Conservation (phyloP, 1,140 invertebrate species). For the Monochamus saltuarius region DNA sequence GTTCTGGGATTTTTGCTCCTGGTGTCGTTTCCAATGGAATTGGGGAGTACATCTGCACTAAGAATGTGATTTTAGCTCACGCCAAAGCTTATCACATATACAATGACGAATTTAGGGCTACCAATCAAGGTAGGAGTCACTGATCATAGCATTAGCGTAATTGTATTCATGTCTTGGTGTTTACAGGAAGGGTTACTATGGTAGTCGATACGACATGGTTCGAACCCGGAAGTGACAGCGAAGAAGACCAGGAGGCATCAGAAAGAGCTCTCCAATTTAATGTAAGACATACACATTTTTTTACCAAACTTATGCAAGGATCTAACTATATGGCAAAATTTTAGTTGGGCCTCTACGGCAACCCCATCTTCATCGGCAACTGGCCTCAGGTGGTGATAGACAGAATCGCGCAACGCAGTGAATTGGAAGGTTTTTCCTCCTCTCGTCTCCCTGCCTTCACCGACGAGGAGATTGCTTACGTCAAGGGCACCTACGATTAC, state of each 20-base stretch:
- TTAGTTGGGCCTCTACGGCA: constrained; percentile 45
- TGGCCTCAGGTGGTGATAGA: constrained; percentile 56
- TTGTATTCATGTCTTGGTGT: no score
- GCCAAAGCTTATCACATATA: constrained; percentile 34
- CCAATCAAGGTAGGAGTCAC: no score
- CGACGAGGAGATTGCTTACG: constrained; percentile 47
- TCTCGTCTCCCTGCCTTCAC: constrained; percentile 56
- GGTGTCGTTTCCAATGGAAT: constrained; percentile 34
- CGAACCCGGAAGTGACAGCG: no score
- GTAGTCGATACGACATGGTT: no score
- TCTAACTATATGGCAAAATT: constrained; percentile 13
- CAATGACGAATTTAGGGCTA: constrained; percentile 37
- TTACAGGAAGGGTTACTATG: no score
- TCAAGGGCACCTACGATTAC: constrained; percentile 41
- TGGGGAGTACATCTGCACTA: constrained; percentile 35
- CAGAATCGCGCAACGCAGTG: constrained; percentile 50
- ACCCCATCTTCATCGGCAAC: constrained; percentile 57
- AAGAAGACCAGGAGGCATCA: neutral
- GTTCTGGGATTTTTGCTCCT: constrained; percentile 22
- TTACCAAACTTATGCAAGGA: no score
- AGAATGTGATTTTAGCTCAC: constrained; percentile 35
- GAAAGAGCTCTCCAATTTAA: no score
- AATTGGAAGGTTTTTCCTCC: constrained; percentile 45
- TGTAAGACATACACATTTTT: neutral
- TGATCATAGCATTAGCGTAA: no score